phyloP scores from a whole-genome alignment of 2,797 vertebrate species.

The Pangasius macronema region DNA sequence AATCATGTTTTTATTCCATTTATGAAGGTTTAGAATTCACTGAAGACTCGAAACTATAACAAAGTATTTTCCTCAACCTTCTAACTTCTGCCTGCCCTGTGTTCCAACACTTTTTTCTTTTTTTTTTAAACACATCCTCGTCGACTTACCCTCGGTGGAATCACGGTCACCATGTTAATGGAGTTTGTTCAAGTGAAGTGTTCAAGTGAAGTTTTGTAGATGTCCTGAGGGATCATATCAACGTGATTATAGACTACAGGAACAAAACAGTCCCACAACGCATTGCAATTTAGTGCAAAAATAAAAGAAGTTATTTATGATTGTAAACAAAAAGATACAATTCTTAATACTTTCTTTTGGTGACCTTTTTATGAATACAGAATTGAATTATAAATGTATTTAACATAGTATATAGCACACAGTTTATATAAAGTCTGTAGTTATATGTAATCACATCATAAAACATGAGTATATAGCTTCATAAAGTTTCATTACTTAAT shows the following conservation, averaged over 20 bases:
- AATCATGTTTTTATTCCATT: background rate
- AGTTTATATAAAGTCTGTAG: too few species aligned
- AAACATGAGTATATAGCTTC: too few species aligned
- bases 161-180: background rate
- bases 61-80: background rate
- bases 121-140: background rate
- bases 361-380: background rate
- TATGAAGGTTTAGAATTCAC: background rate
- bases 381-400: background rate
- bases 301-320: background rate
- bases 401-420: too few species aligned
- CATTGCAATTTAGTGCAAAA: background rate
- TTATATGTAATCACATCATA: too few species aligned
- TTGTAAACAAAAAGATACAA: background rate
- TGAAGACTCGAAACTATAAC: background rate
- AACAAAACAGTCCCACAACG: background rate
- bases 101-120: background rate
- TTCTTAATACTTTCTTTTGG: background rate
- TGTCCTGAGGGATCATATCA: constrained; percentile 9
- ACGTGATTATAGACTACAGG: background rate
- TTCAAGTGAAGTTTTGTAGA: background rate
- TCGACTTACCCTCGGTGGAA: background rate
- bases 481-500: too few species aligned
- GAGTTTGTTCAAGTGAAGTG: constrained; percentile 9
- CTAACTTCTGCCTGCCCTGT: background rate